Evolutionary conservation across 2,113 vertebrate species (phyloP).

Genomic region (Oryzias curvinotus): DNA sequence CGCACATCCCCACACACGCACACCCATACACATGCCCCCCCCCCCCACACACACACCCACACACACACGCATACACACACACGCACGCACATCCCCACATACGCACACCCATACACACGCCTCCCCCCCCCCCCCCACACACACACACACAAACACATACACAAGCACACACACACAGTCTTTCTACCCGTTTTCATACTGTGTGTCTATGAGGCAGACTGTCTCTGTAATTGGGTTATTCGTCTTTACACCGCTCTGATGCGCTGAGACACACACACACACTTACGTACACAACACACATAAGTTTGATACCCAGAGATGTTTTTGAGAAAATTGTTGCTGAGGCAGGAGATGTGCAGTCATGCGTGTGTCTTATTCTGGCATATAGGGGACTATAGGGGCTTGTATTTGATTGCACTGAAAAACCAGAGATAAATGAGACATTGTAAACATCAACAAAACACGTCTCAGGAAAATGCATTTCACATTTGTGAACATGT

Average conservation of each 20-base stretch:
- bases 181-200: conserved; percentile 47
- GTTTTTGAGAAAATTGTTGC: conserved; percentile 58
- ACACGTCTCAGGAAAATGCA: too few species aligned
- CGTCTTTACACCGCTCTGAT: conserved; percentile 72
- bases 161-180: conserved; percentile 15
- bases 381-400: conserved; percentile 23
- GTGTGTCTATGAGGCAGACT: conserved; percentile 72
- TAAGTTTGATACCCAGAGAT: conserved; percentile 55
- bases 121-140: not conserved
- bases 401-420: conserved; percentile 15
- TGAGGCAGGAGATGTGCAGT: conserved; percentile 57
- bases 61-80: not conserved
- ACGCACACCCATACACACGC: conserved; percentile 3
- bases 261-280: conserved; percentile 60
- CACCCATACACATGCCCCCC: too few species aligned
- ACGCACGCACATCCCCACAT: conserved; percentile 14
- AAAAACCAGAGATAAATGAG: conserved; percentile 21
- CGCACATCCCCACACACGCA: too few species aligned
- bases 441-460: conserved; percentile 3
- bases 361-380: conserved; percentile 50
- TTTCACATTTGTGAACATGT: too few species aligned
- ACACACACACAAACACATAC: conserved; percentile 18
- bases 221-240: conserved; percentile 77
- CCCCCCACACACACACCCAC: too few species aligned
- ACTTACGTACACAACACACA: conserved; percentile 18